Evolutionary conservation across 2,113 vertebrate genomes (phyloP).

Genomic region (Peromyscus maniculatus): DNA sequence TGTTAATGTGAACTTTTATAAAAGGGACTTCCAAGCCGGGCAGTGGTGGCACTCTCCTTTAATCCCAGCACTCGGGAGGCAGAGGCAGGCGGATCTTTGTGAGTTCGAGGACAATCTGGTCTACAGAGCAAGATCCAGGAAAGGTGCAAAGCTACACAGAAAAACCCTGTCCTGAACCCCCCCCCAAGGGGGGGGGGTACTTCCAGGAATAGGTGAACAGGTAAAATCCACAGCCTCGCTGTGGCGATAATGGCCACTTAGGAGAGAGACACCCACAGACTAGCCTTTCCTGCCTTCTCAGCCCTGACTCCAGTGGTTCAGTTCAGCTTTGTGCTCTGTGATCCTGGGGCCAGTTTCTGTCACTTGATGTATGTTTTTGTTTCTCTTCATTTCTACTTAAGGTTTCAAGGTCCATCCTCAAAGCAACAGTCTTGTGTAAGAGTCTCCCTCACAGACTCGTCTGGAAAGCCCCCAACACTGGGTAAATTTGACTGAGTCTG

Average conservation of each 20-base stretch:
- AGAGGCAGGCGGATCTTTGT: no score
- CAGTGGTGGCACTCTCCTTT: no score
- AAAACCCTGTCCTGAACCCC: no score
- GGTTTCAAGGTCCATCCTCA: neutral
- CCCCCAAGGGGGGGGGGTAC: no score
- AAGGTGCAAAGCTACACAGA: no score
- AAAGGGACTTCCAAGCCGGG: neutral
- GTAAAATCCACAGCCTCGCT: neutral
- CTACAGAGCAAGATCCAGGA: no score
- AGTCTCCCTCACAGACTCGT: neutral
- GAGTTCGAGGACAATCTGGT: no score
- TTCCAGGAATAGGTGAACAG: constrained; percentile 33
- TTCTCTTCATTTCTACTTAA: neutral
- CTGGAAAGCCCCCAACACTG: neutral
- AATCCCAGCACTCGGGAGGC: no score
- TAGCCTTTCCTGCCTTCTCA: neutral
- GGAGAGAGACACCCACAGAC: neutral
- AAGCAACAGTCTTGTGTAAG: neutral
- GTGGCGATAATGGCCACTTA: neutral
- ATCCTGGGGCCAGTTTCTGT: neutral
- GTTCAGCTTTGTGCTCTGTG: neutral
- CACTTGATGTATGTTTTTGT: neutral
- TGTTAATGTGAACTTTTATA: neutral
- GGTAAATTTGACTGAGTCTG: neutral
- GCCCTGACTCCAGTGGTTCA: neutral